phyloP scores from a whole-genome alignment of 2,797 vertebrate species.

The Clarias pachynema region DNA sequence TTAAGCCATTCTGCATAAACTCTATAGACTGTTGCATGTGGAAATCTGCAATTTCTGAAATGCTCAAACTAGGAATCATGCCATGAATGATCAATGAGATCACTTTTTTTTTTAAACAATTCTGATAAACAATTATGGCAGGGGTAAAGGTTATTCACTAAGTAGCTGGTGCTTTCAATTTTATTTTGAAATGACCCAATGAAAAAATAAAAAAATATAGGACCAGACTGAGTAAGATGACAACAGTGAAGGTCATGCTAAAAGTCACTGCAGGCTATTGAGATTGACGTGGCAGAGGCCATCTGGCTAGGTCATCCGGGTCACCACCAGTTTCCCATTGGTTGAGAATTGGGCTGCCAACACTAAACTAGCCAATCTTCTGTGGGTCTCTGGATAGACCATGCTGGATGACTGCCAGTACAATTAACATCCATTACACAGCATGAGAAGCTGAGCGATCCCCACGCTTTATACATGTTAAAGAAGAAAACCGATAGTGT shows the following conservation, averaged over 20 bases:
- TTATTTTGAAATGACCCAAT: not conserved
- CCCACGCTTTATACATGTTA: not conserved
- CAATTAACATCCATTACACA: constrained; percentile 52
- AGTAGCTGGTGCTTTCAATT: not conserved
- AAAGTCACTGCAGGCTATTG: constrained; percentile 12
- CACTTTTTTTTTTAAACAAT: no score
- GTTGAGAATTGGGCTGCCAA: constrained; percentile 29
- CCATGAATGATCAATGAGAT: not conserved
- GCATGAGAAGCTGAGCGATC: constrained; percentile 20
- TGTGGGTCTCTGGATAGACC: constrained; percentile 34
- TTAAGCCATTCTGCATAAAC: not conserved
- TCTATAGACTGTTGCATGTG: not conserved
- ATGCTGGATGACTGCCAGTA: constrained; percentile 32
- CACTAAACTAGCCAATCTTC: constrained; percentile 38
- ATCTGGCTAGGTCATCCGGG: constrained; percentile 44
- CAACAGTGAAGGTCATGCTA: constrained; percentile 17
- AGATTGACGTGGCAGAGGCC: constrained; percentile 23
- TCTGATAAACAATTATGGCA: not conserved
- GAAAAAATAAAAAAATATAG: not conserved
- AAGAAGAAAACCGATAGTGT: not conserved
- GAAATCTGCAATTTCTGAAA: not conserved
- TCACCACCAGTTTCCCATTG: constrained; percentile 40
- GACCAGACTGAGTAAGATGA: not conserved
- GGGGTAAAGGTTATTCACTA: not conserved
- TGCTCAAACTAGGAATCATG: not conserved